Base-by-base conservation (phyloP, 2,888 invertebrate species). In the Watsonalla binaria region DNA sequence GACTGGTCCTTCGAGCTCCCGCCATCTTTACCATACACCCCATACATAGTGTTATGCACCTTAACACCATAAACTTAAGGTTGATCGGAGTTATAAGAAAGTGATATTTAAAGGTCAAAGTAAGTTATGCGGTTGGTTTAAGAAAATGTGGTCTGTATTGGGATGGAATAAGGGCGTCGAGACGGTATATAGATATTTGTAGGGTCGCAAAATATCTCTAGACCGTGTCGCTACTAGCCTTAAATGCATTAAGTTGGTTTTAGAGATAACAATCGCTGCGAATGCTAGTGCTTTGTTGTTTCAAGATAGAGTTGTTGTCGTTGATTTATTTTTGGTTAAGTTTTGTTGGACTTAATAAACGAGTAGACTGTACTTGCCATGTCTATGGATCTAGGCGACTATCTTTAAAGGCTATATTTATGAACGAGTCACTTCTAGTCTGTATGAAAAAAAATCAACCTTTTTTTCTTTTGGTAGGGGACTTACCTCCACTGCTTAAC, bases 241-340 rank as follows among this genome's bases (percentile, higher is more conserved):
- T 88, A 88, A 88, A 88, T 86, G 89, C 89, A 88, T 85, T 89
- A 87, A 87, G 89, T 89, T 88, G 84, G 87, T 88, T 87, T 84
- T 77, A 84, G 82, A 90, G 90, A 90, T 90, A 89, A 90, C 86
- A 90, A 90, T 90, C 89, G 79, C 84, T 83, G 86, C 85, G 84
- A 86, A 86, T 85, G 87, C 85, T 82, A 76, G 76, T 78, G 77
- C 78, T 76, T 77, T 77, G 77, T 89, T 87, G 86, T 88, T 86
- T 84, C 84, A 81, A 89, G 89, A 90, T 90, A 89, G 84, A 90
- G 87, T 85, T 86, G 89, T 88, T 84, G 79, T 75, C 77, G 71
- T 78, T 86, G 86, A 87, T 89, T 89, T 88, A 87, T 88, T 88
- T 87, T 86, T 84, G 86, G 84, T 81, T 78, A 82, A 77, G 76